phyloP scores from a whole-genome alignment of 2,888 invertebrate genomes.

The Anthoptus insignis region DNA sequence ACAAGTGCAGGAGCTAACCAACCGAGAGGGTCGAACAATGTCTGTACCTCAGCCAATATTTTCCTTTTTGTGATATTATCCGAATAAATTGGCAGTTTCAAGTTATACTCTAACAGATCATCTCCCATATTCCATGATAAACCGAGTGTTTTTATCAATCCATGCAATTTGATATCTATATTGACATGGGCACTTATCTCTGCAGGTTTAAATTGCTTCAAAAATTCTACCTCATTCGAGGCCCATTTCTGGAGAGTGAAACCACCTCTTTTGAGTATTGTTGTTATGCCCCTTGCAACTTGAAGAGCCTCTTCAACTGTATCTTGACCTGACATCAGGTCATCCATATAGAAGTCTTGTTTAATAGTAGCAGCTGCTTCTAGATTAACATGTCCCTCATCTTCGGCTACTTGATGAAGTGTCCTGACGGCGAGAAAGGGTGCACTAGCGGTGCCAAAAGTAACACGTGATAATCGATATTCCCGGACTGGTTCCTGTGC shows the following conservation, averaged over 20 bases:
- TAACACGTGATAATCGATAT: slow-evolving; percentile 44
- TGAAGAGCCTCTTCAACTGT: slow-evolving; percentile 37
- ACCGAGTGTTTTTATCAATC: slow-evolving; percentile 46
- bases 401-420: slow-evolving; percentile 39
- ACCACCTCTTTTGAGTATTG: slow-evolving; percentile 37
- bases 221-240: slow-evolving; percentile 42
- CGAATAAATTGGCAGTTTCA: slow-evolving; percentile 29
- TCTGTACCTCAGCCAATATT: slow-evolving; percentile 47
- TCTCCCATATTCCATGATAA: slow-evolving; percentile 45
- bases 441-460: slow-evolving; percentile 50
- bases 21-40: slow-evolving; percentile 48
- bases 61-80: slow-evolving; percentile 48
- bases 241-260: slow-evolving; percentile 47
- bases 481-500: slow-evolving; percentile 29
- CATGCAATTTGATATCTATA: slow-evolving; percentile 39
- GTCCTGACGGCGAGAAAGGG: slow-evolving; percentile 46
- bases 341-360: slow-evolving; percentile 43
- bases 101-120: slow-evolving; percentile 46
- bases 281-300: slow-evolving; percentile 12
- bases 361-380: slow-evolving; percentile 33
- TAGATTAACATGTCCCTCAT: slow-evolving; percentile 38
- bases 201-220: slow-evolving; percentile 26
- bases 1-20: slow-evolving; percentile 46
- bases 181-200: slow-evolving; percentile 25
- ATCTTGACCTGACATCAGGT: slow-evolving; percentile 36